Evolutionary conservation across 1,140 invertebrate species (phyloP).

Genomic region (Rhopalosiphum padi): DNA sequence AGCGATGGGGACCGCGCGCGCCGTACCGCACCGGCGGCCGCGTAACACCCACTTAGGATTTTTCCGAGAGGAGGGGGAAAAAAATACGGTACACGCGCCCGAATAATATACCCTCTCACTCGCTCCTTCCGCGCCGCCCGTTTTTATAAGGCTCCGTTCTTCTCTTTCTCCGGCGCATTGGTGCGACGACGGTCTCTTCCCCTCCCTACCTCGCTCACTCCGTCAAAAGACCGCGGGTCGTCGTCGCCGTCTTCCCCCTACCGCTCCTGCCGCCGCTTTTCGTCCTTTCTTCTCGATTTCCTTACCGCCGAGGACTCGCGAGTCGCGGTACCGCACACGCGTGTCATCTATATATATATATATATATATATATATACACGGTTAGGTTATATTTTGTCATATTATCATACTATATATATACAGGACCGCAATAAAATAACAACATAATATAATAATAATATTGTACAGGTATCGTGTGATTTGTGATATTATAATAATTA

Average conservation of each 20-base stretch:
- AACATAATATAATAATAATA: no score
- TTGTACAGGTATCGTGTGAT: no score
- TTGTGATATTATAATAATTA: no score
- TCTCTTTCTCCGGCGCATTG: not conserved
- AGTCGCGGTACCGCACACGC: not conserved
- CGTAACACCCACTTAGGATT: constrained; percentile 53
- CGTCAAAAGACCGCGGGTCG: not conserved
- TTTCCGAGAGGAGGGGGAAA: constrained; percentile 7
- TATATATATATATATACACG: no score
- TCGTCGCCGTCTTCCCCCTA: not conserved
- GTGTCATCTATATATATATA: not conserved
- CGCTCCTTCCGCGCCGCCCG: no score
- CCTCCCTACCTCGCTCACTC: not conserved
- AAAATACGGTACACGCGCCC: not conserved
- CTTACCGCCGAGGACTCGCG: not conserved
- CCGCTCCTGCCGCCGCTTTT: not conserved
- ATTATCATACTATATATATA: no score
- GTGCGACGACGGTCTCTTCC: not conserved
- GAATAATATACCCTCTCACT: constrained; percentile 14
- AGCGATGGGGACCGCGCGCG: constrained; percentile 50
- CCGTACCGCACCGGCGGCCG: constrained; percentile 17
- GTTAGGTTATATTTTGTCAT: not conserved
- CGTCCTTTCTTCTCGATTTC: not conserved
- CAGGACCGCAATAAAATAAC: not conserved
- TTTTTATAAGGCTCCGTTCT: not conserved